Conservation (phyloP, 2,888 invertebrate species). For the Theretra japonica region DNA sequence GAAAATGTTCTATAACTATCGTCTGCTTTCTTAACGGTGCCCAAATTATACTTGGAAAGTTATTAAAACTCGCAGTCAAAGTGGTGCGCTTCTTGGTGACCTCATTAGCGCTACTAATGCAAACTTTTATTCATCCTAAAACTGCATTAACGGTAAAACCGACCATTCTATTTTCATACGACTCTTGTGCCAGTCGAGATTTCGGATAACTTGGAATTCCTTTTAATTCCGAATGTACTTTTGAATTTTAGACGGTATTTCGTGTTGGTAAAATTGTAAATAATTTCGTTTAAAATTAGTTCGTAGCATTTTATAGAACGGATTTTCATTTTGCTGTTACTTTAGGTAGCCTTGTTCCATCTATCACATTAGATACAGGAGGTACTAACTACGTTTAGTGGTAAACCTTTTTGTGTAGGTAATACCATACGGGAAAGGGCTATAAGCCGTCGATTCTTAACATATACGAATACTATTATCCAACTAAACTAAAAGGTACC, state of each 20-base stretch:
- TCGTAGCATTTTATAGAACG: neutral
- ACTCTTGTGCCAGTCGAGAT: neutral
- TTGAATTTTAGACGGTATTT: neutral
- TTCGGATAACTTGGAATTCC: neutral
- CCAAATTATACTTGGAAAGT: constrained; percentile 11
- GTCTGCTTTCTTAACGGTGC: neutral
- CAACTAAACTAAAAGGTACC: too few species aligned
- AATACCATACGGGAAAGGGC: too few species aligned
- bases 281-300: neutral
- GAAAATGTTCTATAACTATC: neutral
- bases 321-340: too few species aligned
- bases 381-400: too few species aligned
- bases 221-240: neutral
- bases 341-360: too few species aligned
- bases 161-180: constrained; percentile 2
- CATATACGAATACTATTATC: too few species aligned
- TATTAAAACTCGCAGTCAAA: neutral
- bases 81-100: constrained; percentile 17
- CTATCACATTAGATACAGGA: too few species aligned
- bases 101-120: neutral
- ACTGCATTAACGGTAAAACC: constrained; percentile 15
- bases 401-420: too few species aligned
- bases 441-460: too few species aligned
- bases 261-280: too few species aligned
- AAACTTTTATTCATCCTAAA: constrained; percentile 19